Base-by-base conservation (phyloP, 2,888 invertebrate genomes). In the Creontiades dilutus region DNA sequence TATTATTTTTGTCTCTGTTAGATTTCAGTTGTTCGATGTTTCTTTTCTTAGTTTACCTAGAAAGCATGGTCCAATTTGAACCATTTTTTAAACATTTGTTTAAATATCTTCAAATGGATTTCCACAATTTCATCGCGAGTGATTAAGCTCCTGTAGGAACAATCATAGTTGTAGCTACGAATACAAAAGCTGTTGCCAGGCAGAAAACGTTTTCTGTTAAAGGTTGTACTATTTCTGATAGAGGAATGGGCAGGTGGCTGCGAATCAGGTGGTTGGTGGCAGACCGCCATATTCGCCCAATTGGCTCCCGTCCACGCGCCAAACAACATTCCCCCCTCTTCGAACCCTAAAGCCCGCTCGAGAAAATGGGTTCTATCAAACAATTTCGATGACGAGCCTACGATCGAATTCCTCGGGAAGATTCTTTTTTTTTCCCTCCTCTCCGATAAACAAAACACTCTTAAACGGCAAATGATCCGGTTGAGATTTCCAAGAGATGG, bases 191-290 rank as follows among this genome's bases (percentile, higher is more conserved):
- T 23, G 68, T 68, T 68, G 82, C 52, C 52, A 61, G 57, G 37
- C 85, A 85, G n/a, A 61, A 55, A 19, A n/a, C 16, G n/a, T 52
- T 57, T 88, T 88, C 55, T 48, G 55, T 23, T 88, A 89, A 89
- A 89, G 89, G 89, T 89, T 89, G 89, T 27, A 89, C 89, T 89
- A 89, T 89, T 89, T 89, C 75, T 89, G 89, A 81, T 57, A 19
- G 57, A 61, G 82, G 61, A 89, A 84, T 78, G 48, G 89, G 89
- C 89, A 89, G 89, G 89, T 89, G 89, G 89, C 75, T 61, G 89
- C 89, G 84, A 84, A 89, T 89, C 89, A 89, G 89, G 89, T 89
- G 89, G 89, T 89, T 89, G 89, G 28, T 84, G 89, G 84, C 84
- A 89, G 27, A 27, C 47, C 11, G 78, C 88, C 88, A 88, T 68